Evolutionary conservation across 2,888 invertebrate genomes (phyloP), one percentile per base, ranked within the genome.

Genomic region (Orgyia antiqua): DNA sequence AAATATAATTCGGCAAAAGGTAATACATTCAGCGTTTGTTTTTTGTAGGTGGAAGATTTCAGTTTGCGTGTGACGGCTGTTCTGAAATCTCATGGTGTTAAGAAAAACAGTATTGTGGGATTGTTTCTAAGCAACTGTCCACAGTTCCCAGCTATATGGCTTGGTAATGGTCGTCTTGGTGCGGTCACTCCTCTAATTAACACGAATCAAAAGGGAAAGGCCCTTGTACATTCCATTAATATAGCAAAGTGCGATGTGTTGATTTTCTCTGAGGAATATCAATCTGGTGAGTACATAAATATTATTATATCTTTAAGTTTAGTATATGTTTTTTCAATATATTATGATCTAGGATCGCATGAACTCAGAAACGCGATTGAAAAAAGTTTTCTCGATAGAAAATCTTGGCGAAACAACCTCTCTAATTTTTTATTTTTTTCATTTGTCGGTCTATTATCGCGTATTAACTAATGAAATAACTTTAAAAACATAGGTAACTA

Each of bases 91-190:
- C 91, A 93, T 43, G 96, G 95, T 11, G 92, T 93, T 45, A 91
- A 92, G 48, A 93, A 94, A 58, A 98, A 97, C 0, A 94, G 97
- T 69, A 90, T 93, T 2, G 93, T 99, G 0, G 97, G 94, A 0
- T 77, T 99, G 13, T 89, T 96, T 48, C 88, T 98, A 78, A 97
- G 96, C 72, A 98, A 98, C 75, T 90, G 95, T 21, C 94, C 97
- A 0, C 96, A 99, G 70, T 95, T 93, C 71, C 93, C 98, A 0
- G 94, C 93, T 25, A 88, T 93, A 13, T 99, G 99, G 98, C 84
- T 99, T 42, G 99, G 98, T 0, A 88, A 97, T 31, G 93, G 95
- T 2, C 96, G 98, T 71, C 80, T 95, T 2, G 96, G 96, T 1
- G 89, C 93, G 0, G 89, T 96, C 20, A 89, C 94, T 0, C 96